These are phyloP conservation scores for Chrysemys picta DNA, from an alignment of 2,113 vertebrate genomes.

Conservation along the genomic window DNA sequence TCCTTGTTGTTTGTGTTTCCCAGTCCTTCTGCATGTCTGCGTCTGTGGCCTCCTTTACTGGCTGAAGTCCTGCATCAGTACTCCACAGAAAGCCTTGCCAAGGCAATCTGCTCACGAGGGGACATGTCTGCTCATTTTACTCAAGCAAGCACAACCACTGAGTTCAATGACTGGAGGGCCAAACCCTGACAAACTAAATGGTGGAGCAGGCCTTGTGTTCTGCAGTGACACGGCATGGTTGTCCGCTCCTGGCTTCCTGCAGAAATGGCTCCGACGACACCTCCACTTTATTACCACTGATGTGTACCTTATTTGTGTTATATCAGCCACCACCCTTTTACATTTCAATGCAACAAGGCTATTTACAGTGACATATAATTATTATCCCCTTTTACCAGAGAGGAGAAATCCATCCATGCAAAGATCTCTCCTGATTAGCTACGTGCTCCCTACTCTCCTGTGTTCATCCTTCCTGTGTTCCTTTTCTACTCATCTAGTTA, in stretches of 20 bases:
- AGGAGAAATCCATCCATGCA: neutral
- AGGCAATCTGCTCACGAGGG: constrained; percentile 40
- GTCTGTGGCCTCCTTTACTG: neutral
- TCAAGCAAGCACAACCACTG: no score
- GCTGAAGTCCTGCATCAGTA: constrained; percentile 7
- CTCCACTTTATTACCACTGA: neutral
- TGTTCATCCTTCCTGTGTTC: neutral
- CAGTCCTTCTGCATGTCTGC: constrained; percentile 12
- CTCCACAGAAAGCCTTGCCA: neutral
- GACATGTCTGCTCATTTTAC: constrained; percentile 14
- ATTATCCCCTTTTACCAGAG: neutral
- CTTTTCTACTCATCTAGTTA: neutral
- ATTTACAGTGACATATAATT: neutral
- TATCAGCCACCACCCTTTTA: neutral
- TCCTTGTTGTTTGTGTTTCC: constrained; percentile 22
- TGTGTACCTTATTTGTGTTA: neutral
- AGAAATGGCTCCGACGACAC: neutral
- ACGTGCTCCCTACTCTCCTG: neutral
- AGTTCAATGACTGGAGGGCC: neutral
- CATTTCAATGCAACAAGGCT: neutral
- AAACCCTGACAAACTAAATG: neutral
- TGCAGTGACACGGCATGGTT: neutral
- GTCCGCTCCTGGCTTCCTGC: neutral
- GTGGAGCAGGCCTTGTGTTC: neutral
- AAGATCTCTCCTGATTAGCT: neutral